Conservation (phyloP, 2,113 vertebrate species). For the Rattus norvegicus region DNA sequence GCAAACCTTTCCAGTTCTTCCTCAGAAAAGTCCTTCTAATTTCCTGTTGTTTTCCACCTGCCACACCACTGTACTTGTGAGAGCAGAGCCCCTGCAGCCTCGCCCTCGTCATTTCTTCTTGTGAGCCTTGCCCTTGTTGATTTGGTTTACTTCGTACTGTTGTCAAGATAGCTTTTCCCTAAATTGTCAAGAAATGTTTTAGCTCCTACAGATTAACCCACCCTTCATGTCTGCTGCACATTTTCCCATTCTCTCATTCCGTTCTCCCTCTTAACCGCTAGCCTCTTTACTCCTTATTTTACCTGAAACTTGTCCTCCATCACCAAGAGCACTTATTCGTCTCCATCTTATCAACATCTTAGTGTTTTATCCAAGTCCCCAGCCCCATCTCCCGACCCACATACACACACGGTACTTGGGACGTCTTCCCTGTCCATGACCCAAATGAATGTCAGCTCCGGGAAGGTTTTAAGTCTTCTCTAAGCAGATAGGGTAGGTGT, state of each 20-base stretch:
- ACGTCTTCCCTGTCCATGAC: background rate
- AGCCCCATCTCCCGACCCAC: background rate
- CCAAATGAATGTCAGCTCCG: background rate
- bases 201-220: background rate
- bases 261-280: background rate
- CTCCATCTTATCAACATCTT: background rate
- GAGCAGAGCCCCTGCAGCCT: background rate
- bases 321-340: background rate
- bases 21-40: constrained; percentile 3
- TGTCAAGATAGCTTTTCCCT: background rate
- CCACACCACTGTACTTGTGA: background rate
- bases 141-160: background rate
- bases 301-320: background rate
- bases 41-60: background rate
- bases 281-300: background rate
- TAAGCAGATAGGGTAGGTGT: background rate
- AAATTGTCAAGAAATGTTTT: background rate
- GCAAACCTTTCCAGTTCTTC: background rate
- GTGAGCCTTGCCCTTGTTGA: background rate
- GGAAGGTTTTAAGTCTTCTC: background rate
- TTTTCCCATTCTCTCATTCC: background rate
- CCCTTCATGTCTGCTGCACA: background rate
- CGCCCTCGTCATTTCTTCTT: background rate
- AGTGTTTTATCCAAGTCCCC: background rate
- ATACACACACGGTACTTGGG: too few relatives aligned